Percentiles rank a stretch among this genome's conserved stretches.
These are phyloP conservation scores for Athalia circularis DNA, from an alignment of 2,888 invertebrate genomes.

Conservation along the genomic window DNA sequence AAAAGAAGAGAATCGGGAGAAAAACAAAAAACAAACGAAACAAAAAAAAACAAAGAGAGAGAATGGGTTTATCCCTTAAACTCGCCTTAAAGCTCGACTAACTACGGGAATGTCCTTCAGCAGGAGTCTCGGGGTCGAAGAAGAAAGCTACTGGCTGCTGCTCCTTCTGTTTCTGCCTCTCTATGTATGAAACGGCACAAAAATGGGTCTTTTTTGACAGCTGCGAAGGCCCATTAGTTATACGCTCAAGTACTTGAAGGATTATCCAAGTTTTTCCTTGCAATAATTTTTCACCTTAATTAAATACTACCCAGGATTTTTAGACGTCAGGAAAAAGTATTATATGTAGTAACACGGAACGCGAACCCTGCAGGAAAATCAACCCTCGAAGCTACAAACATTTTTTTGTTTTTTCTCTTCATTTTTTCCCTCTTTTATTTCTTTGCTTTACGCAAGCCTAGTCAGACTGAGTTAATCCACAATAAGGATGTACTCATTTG, in stretches of 20 bases:
- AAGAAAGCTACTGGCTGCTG: background rate
- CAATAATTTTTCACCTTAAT: constrained; percentile 42
- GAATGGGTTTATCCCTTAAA: background rate
- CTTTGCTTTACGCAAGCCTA: too few species aligned
- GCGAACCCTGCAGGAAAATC: background rate
- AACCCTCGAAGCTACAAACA: too few species aligned
- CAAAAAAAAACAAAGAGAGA: too few species aligned
- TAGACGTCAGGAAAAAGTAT: constrained; percentile 5
- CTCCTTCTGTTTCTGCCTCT: background rate
- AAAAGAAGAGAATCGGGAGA: background rate
- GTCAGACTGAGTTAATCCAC: too few species aligned
- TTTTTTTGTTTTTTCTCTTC: too few species aligned
- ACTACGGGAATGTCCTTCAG: background rate
- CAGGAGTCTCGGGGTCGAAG: background rate
- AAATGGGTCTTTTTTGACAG: background rate
- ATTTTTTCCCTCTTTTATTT: too few species aligned
- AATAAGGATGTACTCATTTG: too few species aligned
- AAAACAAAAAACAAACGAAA: background rate
- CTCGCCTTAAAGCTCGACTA: background rate
- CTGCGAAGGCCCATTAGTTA: constrained; percentile 19
- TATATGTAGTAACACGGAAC: background rate
- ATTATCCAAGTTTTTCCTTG: constrained; percentile 14
- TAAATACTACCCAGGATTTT: constrained; percentile 39
- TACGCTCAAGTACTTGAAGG: constrained; percentile 35
- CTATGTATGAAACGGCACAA: background rate